Percentiles rank a stretch among this genome's conserved stretches.
These are phyloP conservation scores for Centroberyx gerrardi DNA, from an alignment of 2,797 vertebrate genomes.

Conservation along the genomic window DNA sequence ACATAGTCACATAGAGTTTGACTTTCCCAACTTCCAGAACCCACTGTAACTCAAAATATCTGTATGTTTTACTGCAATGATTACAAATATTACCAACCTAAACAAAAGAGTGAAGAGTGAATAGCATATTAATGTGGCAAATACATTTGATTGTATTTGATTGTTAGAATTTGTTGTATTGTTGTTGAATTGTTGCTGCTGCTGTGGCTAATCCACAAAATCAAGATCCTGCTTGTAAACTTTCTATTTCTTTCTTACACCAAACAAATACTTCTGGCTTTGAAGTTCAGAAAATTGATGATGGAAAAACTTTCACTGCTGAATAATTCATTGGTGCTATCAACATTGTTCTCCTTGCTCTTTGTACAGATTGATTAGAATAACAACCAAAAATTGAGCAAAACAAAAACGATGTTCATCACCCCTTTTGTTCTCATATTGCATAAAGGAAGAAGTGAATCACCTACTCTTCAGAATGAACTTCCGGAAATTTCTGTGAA, in stretches of 20 bases:
- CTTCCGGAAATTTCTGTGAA: neutral
- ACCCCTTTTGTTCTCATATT: neutral
- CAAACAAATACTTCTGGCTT: slow-evolving; percentile 42
- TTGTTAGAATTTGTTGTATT: too few species aligned
- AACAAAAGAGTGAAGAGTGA: too few species aligned
- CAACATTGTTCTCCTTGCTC: slow-evolving; percentile 27
- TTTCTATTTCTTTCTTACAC: neutral
- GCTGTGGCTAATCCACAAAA: neutral
- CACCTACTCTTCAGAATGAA: neutral
- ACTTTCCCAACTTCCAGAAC: too few species aligned
- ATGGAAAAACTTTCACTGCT: slow-evolving; percentile 54
- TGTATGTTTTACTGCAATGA: too few species aligned
- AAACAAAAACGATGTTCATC: slow-evolving; percentile 16
- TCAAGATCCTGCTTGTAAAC: neutral
- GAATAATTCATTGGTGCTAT: slow-evolving; percentile 58
- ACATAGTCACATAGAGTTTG: too few species aligned
- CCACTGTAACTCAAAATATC: too few species aligned
- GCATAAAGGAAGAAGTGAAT: neutral
- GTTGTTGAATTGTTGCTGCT: neutral
- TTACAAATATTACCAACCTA: too few species aligned
- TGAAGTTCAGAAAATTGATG: slow-evolving; percentile 54
- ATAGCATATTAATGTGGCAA: too few species aligned
- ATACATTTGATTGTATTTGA: too few species aligned
- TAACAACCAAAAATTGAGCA: slow-evolving; percentile 9
- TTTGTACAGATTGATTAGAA: slow-evolving; percentile 43